Evolutionary conservation across 1,140 invertebrate genomes (phyloP).

Genomic region (Aricia agestis): DNA sequence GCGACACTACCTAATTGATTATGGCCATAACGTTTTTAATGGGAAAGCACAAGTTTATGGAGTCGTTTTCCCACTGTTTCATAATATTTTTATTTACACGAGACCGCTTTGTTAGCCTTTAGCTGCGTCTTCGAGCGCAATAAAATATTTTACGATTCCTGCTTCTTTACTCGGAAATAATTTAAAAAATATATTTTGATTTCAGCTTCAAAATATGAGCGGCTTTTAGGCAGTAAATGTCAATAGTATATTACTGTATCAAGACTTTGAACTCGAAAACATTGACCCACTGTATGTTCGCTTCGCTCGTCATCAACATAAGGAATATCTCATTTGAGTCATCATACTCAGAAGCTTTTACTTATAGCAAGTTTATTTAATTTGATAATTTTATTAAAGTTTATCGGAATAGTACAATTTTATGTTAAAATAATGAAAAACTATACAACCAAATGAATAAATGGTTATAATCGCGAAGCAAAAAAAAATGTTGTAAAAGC

Average conservation of each 20-base stretch:
- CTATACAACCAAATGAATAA: too few relatives aligned
- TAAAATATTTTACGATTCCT: constrained; percentile 37
- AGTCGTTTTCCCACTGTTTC: constrained; percentile 49
- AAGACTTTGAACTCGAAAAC: neutral
- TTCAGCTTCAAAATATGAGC: neutral
- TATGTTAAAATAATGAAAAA: too few relatives aligned
- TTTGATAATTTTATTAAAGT: too few relatives aligned
- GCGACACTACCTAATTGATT: constrained; percentile 58
- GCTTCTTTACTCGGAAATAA: constrained; percentile 7
- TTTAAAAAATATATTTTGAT: neutral
- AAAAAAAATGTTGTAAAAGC: too few relatives aligned
- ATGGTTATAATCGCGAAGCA: too few relatives aligned
- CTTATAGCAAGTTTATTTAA: too few relatives aligned
- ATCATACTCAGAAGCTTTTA: neutral
- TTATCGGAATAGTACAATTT: too few relatives aligned
- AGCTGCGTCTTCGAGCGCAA: constrained; percentile 50
- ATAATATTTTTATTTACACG: constrained; percentile 53
- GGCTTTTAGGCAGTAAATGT: neutral
- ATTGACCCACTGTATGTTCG: neutral
- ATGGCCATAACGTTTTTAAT: constrained; percentile 60
- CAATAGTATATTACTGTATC: neutral
- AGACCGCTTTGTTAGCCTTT: constrained; percentile 50
- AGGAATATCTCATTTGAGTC: neutral
- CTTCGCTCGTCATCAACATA: neutral
- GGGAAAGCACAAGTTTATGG: constrained; percentile 32